Conservation (phyloP, 2,113 vertebrate genomes). For the Hyla sarda region DNA sequence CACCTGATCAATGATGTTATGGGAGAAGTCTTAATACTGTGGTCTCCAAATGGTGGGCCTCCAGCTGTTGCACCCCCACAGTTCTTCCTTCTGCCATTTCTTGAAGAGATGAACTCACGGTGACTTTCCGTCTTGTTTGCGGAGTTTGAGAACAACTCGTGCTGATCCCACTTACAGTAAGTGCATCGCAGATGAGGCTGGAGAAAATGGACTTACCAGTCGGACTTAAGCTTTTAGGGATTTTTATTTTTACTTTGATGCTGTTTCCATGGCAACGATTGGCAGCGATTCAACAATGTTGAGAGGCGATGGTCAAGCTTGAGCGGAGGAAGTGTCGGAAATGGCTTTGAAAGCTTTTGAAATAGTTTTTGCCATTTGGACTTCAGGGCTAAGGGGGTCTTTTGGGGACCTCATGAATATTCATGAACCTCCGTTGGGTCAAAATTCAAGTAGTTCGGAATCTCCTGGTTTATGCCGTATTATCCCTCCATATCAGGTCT, state of each 20-base stretch:
- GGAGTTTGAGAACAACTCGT: background rate
- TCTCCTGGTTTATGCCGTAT: no score
- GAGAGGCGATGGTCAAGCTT: background rate
- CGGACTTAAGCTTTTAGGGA: background rate
- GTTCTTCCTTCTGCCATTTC: background rate
- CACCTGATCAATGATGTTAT: no score
- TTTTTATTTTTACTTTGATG: background rate
- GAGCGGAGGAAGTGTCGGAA: background rate
- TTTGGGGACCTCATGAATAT: constrained; percentile 20
- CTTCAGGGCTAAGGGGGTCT: background rate
- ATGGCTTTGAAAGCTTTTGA: constrained; percentile 22
- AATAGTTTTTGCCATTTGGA: constrained; percentile 18
- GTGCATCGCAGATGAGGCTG: background rate
- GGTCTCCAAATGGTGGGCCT: no score
- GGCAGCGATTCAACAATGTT: background rate
- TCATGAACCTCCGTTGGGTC: background rate
- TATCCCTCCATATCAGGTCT: no score
- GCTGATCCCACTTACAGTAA: background rate
- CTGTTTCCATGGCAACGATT: constrained; percentile 30
- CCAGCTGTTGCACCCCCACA: background rate
- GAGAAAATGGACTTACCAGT: background rate
- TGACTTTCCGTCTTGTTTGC: background rate
- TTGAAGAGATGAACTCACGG: background rate
- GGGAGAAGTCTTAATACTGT: no score
- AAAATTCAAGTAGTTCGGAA: background rate